Conservation (phyloP, 2,797 vertebrate genomes). For the Brachymystax lenok region DNA sequence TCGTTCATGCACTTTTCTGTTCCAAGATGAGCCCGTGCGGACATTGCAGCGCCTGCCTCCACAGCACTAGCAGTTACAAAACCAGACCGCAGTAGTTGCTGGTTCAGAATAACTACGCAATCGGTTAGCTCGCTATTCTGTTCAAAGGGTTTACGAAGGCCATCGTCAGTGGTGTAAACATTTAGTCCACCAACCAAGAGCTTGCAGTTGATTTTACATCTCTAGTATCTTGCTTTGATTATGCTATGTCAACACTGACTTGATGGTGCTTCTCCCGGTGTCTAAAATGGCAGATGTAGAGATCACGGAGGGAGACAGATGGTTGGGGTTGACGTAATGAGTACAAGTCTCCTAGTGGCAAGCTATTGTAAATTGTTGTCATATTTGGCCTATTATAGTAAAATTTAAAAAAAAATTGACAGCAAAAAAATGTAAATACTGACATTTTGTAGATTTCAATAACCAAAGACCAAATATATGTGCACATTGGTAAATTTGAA, state of each 20-base stretch:
- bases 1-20: slow-evolving; percentile 89
- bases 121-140: slow-evolving; percentile 91
- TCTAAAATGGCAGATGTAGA: slow-evolving; percentile 4
- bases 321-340: neutral
- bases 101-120: slow-evolving; percentile 96
- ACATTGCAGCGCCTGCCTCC: slow-evolving; percentile 94
- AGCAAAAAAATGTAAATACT: neutral
- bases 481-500: neutral
- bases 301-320: neutral
- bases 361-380: neutral
- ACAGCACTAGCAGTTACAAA: slow-evolving; percentile 93
- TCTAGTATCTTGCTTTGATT: neutral
- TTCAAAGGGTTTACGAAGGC: slow-evolving; percentile 91
- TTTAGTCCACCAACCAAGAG: slow-evolving; percentile 96
- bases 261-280: neutral
- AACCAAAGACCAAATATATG: neutral
- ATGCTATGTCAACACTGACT: neutral
- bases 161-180: slow-evolving; percentile 93
- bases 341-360: neutral
- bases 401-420: neutral
- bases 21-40: slow-evolving; percentile 94
- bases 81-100: slow-evolving; percentile 92
- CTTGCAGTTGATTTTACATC: slow-evolving; percentile 89
- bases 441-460: neutral
- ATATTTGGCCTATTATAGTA: neutral